Conservation (phyloP, 2,797 vertebrate species). For the Crypturellus tataupa region DNA sequence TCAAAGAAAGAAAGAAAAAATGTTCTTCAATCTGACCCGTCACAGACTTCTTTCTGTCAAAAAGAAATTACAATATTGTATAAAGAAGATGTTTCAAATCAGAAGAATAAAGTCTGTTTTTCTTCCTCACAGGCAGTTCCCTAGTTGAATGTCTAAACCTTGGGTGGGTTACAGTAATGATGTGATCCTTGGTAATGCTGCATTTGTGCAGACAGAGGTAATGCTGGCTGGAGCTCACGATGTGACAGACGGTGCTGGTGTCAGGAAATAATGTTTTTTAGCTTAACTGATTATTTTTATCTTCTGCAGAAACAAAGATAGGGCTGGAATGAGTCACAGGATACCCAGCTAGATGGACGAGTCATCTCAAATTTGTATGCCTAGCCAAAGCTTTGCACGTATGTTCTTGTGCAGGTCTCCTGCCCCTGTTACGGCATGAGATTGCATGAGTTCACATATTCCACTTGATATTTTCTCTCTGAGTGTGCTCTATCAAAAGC, state of each 20-base stretch:
- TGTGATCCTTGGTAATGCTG: neutral
- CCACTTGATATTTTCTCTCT: neutral
- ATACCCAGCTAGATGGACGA: neutral
- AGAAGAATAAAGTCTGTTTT: neutral
- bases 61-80: neutral
- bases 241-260: neutral
- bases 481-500: neutral
- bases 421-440: neutral
- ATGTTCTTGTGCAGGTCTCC: neutral
- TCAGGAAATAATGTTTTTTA: neutral
- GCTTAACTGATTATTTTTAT: neutral
- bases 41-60: neutral
- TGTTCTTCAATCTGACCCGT: neutral
- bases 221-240: neutral
- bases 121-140: neutral
- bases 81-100: neutral
- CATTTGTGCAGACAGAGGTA: neutral
- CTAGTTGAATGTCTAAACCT: neutral
- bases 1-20: neutral
- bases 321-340: neutral
- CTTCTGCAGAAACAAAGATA: neutral
- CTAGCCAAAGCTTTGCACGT: neutral
- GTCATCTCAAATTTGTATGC: neutral
- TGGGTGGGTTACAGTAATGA: neutral
- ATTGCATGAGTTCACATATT: neutral